These are phyloP conservation scores for Drosophila mayaguana DNA, from an alignment of 2,888 invertebrate species.

Conservation along the genomic window DNA sequence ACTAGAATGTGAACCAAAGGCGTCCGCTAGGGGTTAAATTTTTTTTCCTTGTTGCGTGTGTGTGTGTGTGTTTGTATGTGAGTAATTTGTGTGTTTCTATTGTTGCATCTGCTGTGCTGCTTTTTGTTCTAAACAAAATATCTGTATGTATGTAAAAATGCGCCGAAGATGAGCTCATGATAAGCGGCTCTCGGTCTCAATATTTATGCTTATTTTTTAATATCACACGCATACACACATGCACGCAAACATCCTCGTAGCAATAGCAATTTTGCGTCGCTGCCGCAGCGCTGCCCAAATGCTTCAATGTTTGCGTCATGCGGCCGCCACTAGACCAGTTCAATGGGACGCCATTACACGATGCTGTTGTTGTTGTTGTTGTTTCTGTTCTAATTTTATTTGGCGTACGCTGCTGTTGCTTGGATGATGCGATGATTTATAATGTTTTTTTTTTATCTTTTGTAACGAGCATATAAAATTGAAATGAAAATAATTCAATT, in stretches of 20 bases:
- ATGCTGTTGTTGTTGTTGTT: slow-evolving; percentile 10
- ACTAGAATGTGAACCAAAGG: slow-evolving; percentile 33
- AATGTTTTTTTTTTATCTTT: not conserved
- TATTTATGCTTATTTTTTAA: slow-evolving; percentile 22
- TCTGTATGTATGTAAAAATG: slow-evolving; percentile 15
- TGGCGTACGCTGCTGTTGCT: slow-evolving; percentile 16
- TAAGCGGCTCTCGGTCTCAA: slow-evolving; percentile 37
- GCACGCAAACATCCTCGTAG: slow-evolving; percentile 19
- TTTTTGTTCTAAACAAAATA: slow-evolving; percentile 33
- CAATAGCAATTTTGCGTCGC: slow-evolving; percentile 40
- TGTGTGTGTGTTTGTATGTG: slow-evolving; percentile 13
- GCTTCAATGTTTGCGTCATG: slow-evolving; percentile 47
- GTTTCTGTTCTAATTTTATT: slow-evolving; percentile 55
- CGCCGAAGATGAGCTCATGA: slow-evolving; percentile 56
- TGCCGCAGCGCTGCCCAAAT: slow-evolving; percentile 21
- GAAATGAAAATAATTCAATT: slow-evolving; percentile 43
- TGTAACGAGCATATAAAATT: slow-evolving; percentile 8
- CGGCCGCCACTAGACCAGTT: slow-evolving; percentile 29
- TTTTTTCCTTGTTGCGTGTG: slow-evolving; percentile 38
- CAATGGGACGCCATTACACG: slow-evolving; percentile 34
- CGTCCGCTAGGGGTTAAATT: slow-evolving; percentile 61
- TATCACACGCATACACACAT: slow-evolving; percentile 12
- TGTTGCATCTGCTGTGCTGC: slow-evolving; percentile 30
- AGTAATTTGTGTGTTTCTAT: slow-evolving; percentile 16
- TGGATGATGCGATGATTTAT: not conserved